Conservation (phyloP, 2,113 vertebrate genomes). For the Micronisus gabar region DNA sequence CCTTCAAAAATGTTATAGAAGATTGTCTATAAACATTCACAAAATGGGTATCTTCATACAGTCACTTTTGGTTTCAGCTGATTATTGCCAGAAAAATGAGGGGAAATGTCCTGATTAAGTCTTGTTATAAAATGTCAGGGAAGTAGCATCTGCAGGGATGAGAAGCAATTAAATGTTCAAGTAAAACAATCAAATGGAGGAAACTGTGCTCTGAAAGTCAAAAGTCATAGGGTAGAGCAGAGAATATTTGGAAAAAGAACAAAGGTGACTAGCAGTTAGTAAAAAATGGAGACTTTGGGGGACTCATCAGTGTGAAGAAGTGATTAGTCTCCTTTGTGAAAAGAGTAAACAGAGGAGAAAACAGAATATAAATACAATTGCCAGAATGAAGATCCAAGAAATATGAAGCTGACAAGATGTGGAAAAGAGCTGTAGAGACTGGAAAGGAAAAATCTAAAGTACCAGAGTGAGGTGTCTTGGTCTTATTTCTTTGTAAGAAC, state of each 20-base stretch:
- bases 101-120: background rate
- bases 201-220: background rate
- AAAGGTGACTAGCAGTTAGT: background rate
- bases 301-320: background rate
- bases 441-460: background rate
- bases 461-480: background rate
- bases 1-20: background rate
- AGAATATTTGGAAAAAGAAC: background rate
- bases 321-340: background rate
- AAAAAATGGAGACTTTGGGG: background rate
- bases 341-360: background rate
- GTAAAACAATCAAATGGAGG: background rate
- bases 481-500: background rate
- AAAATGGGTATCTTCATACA: background rate
- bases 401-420: background rate
- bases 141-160: background rate
- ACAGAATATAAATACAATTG: background rate
- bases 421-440: background rate
- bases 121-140: slow-evolving; percentile 15
- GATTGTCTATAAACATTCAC: background rate
- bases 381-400: background rate
- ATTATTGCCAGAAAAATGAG: background rate
- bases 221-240: background rate
- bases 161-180: slow-evolving; percentile 33
- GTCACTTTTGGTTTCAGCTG: background rate